Base-by-base conservation (phyloP, 1,140 invertebrate species). In the Papilio aristodemus region DNA sequence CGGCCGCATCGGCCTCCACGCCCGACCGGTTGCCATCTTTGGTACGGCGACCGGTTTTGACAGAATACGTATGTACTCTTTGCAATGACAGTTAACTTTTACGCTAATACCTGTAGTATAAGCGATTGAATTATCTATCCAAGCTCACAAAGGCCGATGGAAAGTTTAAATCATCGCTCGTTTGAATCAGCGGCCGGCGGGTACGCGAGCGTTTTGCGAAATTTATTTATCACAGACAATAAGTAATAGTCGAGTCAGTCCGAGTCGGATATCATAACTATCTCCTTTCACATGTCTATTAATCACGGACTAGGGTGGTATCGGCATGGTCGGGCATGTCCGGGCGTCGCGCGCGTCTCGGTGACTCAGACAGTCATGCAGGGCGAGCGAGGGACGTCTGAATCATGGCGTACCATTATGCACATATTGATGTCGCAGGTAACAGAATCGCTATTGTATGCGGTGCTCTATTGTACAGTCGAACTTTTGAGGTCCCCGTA, bases 381-480 rank as follows among this genome's bases (percentile, higher is more conserved):
- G 76, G 76, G 76, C 68, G 32, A 10, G 57, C 58, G 60, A 75
- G 75, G 70, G 69, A 74, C 76, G 70, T 50, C 68, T 78, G 82
- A 83, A 77, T 86, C 83, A 83, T 74, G 73, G 78, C 79, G 79
- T 80, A 82, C 79, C 80, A 87, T 88, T 90, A 89, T 91, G 87
- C 89, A 91, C 87, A 88, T 89, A 87, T 80, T 91, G 85, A 89
- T 91, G 87, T 74, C 85, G 77, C 87, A 90, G 87, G 87, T 89
- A 91, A 90, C 83, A 80, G 79, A 91, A 87, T 87, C 83, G 78
- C 87, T 75, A 91, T 91, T 91, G 89, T 91, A 86, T 90, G 81
- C 86, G 82, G 78, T 85, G 81, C 81, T 77, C 89, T 81, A 91
- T 91, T 91, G 89, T 91, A 80, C 83, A 80, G 81, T 78, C 82